Conservation (phyloP, 2,888 invertebrate species). For the Dolomedes plantarius region DNA sequence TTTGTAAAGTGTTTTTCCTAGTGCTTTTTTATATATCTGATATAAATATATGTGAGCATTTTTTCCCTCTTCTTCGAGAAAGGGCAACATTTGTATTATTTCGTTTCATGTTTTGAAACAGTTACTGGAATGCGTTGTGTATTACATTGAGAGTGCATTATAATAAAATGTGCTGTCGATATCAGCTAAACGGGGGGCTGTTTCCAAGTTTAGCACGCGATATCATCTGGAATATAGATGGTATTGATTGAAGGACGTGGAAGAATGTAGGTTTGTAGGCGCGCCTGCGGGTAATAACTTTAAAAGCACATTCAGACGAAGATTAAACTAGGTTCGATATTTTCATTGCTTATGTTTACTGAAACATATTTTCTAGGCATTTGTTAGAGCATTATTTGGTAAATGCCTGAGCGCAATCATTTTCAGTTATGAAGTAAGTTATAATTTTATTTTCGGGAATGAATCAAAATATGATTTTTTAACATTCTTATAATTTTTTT, state of each 20-base stretch:
- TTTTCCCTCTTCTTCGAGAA: neutral
- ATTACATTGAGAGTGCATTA: conserved; percentile 13
- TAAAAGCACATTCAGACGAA: conserved; percentile 7
- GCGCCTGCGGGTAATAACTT: neutral
- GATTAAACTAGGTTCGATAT: neutral
- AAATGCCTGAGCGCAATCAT: too few species aligned
- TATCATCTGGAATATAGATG: neutral
- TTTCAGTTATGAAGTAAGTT: too few species aligned
- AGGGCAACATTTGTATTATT: conserved; percentile 30
- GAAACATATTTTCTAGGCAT: neutral
- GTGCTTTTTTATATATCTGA: conserved; percentile 19
- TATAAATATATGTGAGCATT: conserved; percentile 4
- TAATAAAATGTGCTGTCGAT: conserved; percentile 9
- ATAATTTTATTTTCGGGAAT: too few species aligned
- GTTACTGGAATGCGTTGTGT: conserved; percentile 24
- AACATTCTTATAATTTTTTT: too few species aligned
- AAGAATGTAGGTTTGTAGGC: neutral
- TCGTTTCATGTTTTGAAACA: conserved; percentile 44
- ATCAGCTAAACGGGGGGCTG: neutral
- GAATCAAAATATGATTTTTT: too few species aligned
- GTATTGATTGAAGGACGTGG: neutral
- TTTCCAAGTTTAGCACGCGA: neutral
- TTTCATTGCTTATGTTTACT: neutral
- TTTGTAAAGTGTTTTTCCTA: conserved; percentile 57
- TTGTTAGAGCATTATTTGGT: neutral